These are phyloP conservation scores for Coenonympha glycerion DNA, from an alignment of 2,888 invertebrate genomes.

Conservation along the genomic window DNA sequence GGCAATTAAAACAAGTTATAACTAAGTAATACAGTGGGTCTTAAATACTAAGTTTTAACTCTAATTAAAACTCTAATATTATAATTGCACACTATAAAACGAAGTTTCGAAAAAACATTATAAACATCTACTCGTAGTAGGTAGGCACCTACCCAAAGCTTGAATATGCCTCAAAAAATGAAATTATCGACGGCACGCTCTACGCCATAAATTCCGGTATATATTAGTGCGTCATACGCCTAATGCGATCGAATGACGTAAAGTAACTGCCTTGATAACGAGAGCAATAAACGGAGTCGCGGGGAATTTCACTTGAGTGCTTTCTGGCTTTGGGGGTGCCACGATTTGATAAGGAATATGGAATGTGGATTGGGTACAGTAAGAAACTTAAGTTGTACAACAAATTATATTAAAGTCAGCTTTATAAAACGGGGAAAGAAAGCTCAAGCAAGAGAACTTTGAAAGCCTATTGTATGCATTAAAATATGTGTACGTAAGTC, in stretches of 20 bases:
- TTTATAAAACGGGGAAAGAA: background rate
- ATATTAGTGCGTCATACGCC: constrained; percentile 44
- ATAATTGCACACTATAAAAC: too few species aligned
- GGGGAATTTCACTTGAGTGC: constrained; percentile 62
- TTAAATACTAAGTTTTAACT: too few species aligned
- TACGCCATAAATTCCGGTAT: constrained; percentile 33
- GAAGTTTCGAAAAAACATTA: too few species aligned
- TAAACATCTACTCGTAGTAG: too few species aligned
- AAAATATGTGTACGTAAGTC: background rate
- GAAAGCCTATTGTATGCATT: background rate
- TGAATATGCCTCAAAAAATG: constrained; percentile 8
- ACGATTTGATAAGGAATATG: constrained; percentile 34
- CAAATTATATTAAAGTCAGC: background rate
- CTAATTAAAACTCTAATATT: too few species aligned
- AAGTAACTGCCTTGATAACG: constrained; percentile 69
- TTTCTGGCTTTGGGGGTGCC: constrained; percentile 38
- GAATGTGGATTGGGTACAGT: constrained; percentile 24
- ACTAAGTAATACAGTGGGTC: too few species aligned
- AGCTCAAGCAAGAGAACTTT: background rate
- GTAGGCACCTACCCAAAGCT: background rate
- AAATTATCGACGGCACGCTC: constrained; percentile 19
- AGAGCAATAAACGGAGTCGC: constrained; percentile 59
- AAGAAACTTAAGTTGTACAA: constrained; percentile 7
- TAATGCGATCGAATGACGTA: constrained; percentile 71
- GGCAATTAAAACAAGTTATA: too few species aligned